These are phyloP conservation scores for Caenorhabditis sulstoni DNA, from an alignment of 2,888 invertebrate species.

Conservation along the genomic window DNA sequence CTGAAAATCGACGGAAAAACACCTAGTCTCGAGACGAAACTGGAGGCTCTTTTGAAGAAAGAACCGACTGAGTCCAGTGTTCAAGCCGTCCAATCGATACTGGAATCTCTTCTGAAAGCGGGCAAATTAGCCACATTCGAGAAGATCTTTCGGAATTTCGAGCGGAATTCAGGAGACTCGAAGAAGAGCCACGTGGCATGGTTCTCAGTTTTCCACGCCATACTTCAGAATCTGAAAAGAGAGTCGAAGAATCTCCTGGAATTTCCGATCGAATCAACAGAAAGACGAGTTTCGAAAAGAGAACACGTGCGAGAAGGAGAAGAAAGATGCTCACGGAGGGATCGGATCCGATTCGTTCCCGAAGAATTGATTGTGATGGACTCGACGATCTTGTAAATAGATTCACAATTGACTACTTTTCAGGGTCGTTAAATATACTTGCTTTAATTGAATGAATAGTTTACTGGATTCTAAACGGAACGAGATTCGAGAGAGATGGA, in stretches of 20 bases:
- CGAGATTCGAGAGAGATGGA: constrained; percentile 29
- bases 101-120: constrained; percentile 3
- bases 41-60: constrained; percentile 10
- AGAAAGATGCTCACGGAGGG: background rate
- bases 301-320: background rate
- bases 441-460: constrained; percentile 5
- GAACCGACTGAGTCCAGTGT: constrained; percentile 23
- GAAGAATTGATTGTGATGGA: constrained; percentile 22
- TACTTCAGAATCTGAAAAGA: constrained; percentile 17
- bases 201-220: constrained; percentile 22
- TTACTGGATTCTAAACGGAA: constrained; percentile 9
- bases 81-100: background rate
- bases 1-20: constrained; percentile 7
- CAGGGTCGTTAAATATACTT: too few species aligned
- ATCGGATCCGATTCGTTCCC: constrained; percentile 4
- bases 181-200: constrained; percentile 22
- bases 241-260: constrained; percentile 13
- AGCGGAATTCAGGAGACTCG: constrained; percentile 14
- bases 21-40: background rate
- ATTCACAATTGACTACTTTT: too few species aligned
- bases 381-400: constrained; percentile 10
- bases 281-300: background rate
- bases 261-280: constrained; percentile 19
- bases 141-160: constrained; percentile 20
- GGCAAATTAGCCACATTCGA: constrained; percentile 36